phyloP scores from a whole-genome alignment of 2,113 vertebrate species.

The Muscicapa adusta region DNA sequence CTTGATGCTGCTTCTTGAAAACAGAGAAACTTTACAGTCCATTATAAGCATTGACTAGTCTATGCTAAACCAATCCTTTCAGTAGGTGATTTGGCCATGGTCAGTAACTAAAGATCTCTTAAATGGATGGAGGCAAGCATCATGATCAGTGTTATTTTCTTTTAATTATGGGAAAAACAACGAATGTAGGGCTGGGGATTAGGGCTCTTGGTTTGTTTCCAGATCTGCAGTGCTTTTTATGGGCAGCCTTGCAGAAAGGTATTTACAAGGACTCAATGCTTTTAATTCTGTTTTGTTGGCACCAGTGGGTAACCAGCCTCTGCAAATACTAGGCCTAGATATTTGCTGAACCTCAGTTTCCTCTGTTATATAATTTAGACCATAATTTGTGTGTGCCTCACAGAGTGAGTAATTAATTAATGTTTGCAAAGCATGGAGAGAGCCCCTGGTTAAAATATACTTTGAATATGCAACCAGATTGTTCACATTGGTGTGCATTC shows the following conservation, averaged over 20 bases:
- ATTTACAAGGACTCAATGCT: background rate
- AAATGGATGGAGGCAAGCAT: background rate
- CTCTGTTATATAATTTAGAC: background rate
- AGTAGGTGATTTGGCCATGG: background rate
- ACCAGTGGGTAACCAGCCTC: background rate
- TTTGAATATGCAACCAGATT: background rate
- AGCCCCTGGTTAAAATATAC: background rate
- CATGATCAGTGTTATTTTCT: background rate
- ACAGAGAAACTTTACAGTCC: background rate
- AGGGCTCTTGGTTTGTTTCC: background rate
- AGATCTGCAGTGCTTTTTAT: background rate
- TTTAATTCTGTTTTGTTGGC: background rate
- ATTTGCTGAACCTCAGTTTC: background rate
- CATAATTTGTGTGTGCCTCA: background rate
- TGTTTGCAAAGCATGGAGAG: background rate
- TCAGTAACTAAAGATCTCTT: background rate
- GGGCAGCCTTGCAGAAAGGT: background rate
- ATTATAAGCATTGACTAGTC: background rate
- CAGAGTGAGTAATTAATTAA: background rate
- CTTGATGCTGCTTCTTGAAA: background rate
- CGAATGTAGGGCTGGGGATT: background rate
- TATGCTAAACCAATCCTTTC: background rate
- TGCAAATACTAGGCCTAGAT: background rate
- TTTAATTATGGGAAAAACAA: background rate
- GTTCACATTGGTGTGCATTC: background rate